Conservation (phyloP, 92 coral and sea anemone species). For the Palythoa grandis region DNA sequence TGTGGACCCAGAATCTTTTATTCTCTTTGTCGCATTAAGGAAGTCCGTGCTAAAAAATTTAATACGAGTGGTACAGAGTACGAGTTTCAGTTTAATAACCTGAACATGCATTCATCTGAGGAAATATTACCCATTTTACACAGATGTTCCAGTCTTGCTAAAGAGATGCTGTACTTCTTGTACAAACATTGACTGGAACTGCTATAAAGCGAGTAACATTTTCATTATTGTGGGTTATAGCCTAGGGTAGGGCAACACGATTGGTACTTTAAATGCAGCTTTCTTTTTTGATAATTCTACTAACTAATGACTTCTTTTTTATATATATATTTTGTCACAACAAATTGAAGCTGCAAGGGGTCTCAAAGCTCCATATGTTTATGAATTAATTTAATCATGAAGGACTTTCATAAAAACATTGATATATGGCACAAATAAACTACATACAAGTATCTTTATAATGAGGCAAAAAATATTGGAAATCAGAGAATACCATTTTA, state of each 20-base stretch:
- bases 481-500: not conserved
- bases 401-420: not conserved
- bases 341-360: constrained; percentile 3
- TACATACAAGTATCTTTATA: constrained; percentile 4
- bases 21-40: not conserved
- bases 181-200: constrained; percentile 12
- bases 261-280: constrained; percentile 1
- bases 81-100: constrained; percentile 16
- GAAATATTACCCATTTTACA: not conserved
- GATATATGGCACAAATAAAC: constrained; percentile 5
- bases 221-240: constrained; percentile 6
- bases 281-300: constrained; percentile 7
- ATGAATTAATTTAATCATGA: constrained; percentile 8
- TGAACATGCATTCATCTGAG: not conserved
- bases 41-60: constrained; percentile 13
- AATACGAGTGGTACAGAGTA: constrained; percentile 36
- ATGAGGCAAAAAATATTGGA: not conserved
- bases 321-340: not conserved
- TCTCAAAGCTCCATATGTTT: constrained; percentile 15
- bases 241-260: constrained; percentile 4
- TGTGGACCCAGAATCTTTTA: constrained; percentile 19
- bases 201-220: constrained; percentile 14
- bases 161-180: constrained; percentile 9
- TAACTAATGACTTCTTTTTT: constrained; percentile 7
- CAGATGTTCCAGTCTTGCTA: constrained; percentile 9